phyloP scores from a whole-genome alignment of 2,797 vertebrate genomes.

The Premnoplex brunnescens region DNA sequence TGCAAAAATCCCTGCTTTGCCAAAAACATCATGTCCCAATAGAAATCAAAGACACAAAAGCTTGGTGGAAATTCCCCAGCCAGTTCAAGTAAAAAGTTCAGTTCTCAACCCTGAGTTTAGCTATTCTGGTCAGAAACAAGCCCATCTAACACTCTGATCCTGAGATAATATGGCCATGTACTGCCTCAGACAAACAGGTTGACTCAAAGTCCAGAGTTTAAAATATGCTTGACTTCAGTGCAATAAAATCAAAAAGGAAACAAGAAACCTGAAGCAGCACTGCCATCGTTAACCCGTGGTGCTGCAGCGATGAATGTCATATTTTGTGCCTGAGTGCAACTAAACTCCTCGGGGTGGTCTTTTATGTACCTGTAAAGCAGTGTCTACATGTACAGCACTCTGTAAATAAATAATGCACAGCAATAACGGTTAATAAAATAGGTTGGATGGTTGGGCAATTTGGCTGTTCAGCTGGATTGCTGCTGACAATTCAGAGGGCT shows the following conservation, averaged over 20 bases:
- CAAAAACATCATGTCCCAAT: not conserved
- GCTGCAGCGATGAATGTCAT: conserved; percentile 13
- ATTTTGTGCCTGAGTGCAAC: conserved; percentile 24
- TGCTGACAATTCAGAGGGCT: conserved; percentile 23
- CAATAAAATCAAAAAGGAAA: conserved; percentile 28
- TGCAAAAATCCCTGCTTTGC: not conserved
- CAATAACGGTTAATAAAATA: conserved; percentile 53
- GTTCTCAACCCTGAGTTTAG: not conserved
- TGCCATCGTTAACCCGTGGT: not conserved
- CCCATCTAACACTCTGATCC: not conserved
- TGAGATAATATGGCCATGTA: not conserved
- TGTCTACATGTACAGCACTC: conserved; percentile 16
- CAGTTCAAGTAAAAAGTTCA: not conserved
- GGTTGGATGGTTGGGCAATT: not conserved
- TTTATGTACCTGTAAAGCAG: conserved; percentile 63
- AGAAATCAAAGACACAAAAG: not conserved
- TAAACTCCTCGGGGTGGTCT: conserved; percentile 1
- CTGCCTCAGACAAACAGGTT: not conserved
- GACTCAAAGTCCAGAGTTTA: not conserved
- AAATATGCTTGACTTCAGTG: conserved; percentile 22
- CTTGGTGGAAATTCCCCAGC: not conserved
- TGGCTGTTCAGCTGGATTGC: not conserved
- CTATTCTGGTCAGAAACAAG: not conserved
- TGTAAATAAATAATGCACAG: conserved; percentile 59
- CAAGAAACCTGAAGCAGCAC: conserved; percentile 10